Conservation (phyloP, 2,888 invertebrate genomes). For the Hypercompe scribonia region DNA sequence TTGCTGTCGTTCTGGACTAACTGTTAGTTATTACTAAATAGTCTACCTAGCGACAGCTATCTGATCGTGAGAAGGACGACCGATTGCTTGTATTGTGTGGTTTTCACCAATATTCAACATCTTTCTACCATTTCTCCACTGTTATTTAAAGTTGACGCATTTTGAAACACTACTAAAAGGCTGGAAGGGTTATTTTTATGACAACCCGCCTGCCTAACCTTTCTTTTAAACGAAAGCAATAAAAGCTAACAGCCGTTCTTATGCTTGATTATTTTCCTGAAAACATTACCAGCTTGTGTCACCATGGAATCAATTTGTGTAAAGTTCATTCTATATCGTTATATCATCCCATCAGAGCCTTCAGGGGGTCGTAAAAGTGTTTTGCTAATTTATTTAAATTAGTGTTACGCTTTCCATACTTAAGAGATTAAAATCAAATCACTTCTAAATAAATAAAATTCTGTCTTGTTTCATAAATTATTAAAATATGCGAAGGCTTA, state of each 20-base stretch:
- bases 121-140: background rate
- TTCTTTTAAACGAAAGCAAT: too few species aligned
- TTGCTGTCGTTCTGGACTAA: background rate
- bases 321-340: background rate
- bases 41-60: background rate
- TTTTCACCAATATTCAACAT: background rate
- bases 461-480: conserved; percentile 30
- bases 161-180: too few species aligned
- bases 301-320: background rate
- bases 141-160: too few species aligned
- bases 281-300: background rate
- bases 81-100: background rate
- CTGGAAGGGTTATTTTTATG: background rate
- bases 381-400: background rate
- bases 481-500: conserved; percentile 42
- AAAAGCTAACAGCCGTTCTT: too few species aligned
- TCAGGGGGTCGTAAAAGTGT: background rate
- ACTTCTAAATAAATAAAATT: background rate
- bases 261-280: too few species aligned
- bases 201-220: background rate
- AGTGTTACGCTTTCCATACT: background rate
- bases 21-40: background rate
- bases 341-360: background rate
- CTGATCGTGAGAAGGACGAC: background rate
- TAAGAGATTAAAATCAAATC: background rate